phyloP scores from a whole-genome alignment of 2,113 vertebrate species.

The Nothobranchius furzeri region DNA sequence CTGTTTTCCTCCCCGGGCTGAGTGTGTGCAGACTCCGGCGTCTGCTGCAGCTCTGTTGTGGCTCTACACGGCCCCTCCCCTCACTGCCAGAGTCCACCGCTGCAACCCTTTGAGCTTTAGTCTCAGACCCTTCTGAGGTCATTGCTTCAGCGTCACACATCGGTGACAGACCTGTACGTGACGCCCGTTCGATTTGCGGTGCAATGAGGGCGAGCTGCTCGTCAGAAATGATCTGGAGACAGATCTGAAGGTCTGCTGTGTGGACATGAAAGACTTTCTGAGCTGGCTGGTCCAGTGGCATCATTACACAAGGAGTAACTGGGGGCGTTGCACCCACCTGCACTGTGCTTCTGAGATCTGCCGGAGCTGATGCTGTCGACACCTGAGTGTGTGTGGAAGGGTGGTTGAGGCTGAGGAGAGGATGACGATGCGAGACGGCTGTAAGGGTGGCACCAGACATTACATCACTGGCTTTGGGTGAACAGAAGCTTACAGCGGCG shows the following conservation, averaged over 20 bases:
- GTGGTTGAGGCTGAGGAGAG: neutral
- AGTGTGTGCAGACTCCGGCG: conserved; percentile 1
- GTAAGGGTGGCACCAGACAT: neutral
- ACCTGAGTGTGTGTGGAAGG: conserved; percentile 17
- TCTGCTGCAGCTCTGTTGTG: conserved; percentile 15
- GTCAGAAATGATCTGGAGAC: conserved; percentile 80
- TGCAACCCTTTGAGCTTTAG: conserved; percentile 6
- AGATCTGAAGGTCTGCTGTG: conserved; percentile 79
- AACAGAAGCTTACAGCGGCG: neutral
- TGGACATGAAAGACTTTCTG: conserved; percentile 75
- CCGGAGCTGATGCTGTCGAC: neutral
- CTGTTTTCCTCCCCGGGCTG: conserved; percentile 17
- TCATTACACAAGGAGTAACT: conserved; percentile 24
- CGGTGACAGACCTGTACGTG: conserved; percentile 14
- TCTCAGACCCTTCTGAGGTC: conserved; percentile 5
- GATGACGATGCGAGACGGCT: conserved; percentile 8
- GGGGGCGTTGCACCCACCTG: neutral
- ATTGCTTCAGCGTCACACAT: neutral
- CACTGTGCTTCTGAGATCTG: neutral
- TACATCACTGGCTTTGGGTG: conserved; percentile 24
- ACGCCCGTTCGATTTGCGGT: conserved; percentile 70
- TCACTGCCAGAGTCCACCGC: conserved; percentile 2
- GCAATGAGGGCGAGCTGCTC: conserved; percentile 79
- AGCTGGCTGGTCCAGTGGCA: conserved; percentile 47
- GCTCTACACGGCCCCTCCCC: neutral